These are phyloP conservation scores for Enoplosus armatus DNA, from an alignment of 2,797 vertebrate genomes.

Conservation along the genomic window DNA sequence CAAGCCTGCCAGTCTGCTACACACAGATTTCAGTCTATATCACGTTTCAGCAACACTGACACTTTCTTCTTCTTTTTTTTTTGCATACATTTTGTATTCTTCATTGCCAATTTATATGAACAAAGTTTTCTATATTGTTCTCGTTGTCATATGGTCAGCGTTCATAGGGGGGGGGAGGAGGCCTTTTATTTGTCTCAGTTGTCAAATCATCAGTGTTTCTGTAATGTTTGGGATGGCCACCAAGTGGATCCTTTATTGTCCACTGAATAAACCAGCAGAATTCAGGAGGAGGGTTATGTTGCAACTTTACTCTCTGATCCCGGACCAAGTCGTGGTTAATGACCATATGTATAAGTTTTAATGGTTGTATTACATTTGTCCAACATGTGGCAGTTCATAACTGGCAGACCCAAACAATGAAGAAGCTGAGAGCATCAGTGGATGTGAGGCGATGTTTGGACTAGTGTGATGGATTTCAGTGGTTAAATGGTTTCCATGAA, in stretches of 20 bases:
- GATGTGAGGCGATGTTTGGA: slow-evolving; percentile 16
- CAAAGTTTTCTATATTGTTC: background rate
- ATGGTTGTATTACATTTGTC: slow-evolving; percentile 13
- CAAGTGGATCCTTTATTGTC: slow-evolving; percentile 10
- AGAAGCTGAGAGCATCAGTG: slow-evolving; percentile 23
- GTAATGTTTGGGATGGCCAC: background rate
- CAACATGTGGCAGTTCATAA: slow-evolving; percentile 34
- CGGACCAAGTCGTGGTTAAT: slow-evolving; percentile 22
- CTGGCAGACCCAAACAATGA: slow-evolving; percentile 3
- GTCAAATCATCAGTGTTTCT: background rate
- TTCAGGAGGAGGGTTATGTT: background rate
- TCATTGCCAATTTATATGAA: background rate
- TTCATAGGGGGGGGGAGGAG: background rate
- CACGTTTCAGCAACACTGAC: slow-evolving; percentile 42
- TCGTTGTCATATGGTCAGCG: background rate
- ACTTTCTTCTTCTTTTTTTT: too few relatives aligned
- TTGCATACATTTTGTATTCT: slow-evolving; percentile 4
- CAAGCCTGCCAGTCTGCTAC: slow-evolving; percentile 72
- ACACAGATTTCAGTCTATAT: slow-evolving; percentile 38
- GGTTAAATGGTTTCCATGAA: background rate
- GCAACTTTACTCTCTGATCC: slow-evolving; percentile 19
- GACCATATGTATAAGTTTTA: background rate
- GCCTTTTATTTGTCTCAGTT: background rate
- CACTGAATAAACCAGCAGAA: background rate
- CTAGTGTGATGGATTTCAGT: slow-evolving; percentile 1